Evolutionary conservation across 2,888 invertebrate species (phyloP).

Genomic region (Proisotoma minuta): DNA sequence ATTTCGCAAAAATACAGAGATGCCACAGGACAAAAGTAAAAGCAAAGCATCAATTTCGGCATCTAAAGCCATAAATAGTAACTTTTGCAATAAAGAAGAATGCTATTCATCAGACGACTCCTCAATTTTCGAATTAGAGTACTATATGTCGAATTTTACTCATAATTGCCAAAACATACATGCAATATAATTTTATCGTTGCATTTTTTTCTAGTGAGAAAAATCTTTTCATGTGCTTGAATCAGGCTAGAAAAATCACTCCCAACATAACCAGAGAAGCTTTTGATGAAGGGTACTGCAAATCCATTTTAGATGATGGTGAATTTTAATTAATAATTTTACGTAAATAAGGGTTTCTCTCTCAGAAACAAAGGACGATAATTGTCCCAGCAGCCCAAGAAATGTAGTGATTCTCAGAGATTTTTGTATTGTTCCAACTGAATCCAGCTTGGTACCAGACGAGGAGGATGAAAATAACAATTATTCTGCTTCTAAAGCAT

Average conservation of each 20-base stretch:
- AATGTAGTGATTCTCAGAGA: no score
- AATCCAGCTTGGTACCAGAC: no score
- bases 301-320: neutral
- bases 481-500: neutral
- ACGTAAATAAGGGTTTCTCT: neutral
- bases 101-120: neutral
- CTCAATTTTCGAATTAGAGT: slow-evolving; percentile 4
- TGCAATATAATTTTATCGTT: neutral
- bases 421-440: no score
- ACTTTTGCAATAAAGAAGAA: neutral
- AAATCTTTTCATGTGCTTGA: slow-evolving; percentile 6
- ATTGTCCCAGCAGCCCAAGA: no score
- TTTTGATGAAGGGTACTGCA: neutral
- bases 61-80: no score
- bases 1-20: neutral
- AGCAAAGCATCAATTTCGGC: neutral
- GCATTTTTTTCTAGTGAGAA: neutral
- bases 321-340: neutral
- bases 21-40: neutral
- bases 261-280: no score
- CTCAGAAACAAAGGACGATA: no score
- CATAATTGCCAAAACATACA: neutral
- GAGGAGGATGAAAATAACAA: neutral
- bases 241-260: neutral
- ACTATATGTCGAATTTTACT: neutral